Percentiles rank a stretch among this genome's conserved stretches.
Conservation (phyloP, 2,888 invertebrate species). For the Catocala nupta region DNA sequence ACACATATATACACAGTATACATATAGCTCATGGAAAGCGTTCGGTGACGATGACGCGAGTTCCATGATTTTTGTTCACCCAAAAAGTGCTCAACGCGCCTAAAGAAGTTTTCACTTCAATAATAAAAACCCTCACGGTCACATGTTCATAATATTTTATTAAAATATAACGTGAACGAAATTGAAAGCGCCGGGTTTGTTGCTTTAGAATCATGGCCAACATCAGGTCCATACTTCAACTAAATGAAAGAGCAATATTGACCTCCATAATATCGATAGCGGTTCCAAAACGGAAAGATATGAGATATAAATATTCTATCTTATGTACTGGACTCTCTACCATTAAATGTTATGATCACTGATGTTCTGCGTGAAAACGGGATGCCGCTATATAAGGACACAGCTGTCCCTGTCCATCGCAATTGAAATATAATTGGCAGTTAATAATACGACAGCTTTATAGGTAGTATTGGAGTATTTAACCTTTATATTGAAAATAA, state of each 20-base stretch:
- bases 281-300: slow-evolving; percentile 22
- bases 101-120: no score
- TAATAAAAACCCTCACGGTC: no score
- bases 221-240: slow-evolving; percentile 12
- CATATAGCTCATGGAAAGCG: no score
- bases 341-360: slow-evolving; percentile 1
- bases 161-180: no score
- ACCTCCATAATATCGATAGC: slow-evolving; percentile 24
- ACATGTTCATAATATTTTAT: no score
- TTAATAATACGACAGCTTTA: neutral
- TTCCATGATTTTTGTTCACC: no score
- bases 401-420: neutral
- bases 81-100: no score
- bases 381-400: neutral
- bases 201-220: neutral
- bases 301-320: slow-evolving; percentile 33
- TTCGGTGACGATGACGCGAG: no score
- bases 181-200: neutral
- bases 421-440: slow-evolving; percentile 4
- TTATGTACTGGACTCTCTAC: slow-evolving; percentile 7
- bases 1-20: no score
- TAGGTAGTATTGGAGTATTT: neutral
- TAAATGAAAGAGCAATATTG: slow-evolving; percentile 28
- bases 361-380: neutral
- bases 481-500: neutral